These are phyloP conservation scores for Camponotus vicinus DNA, from an alignment of 1,140 invertebrate species.

Conservation along the genomic window DNA sequence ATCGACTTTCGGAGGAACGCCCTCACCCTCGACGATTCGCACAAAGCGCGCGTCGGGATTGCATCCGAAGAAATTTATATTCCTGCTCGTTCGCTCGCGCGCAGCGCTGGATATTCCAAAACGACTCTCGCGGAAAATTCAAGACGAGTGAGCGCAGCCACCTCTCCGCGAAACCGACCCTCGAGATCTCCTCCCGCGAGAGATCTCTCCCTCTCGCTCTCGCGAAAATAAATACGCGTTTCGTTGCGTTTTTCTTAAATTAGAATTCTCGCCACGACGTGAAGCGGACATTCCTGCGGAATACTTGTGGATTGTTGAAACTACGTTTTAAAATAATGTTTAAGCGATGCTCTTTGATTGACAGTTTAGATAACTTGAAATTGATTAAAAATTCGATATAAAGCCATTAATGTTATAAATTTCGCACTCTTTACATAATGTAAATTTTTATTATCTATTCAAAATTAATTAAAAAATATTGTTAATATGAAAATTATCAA, in stretches of 20 bases:
- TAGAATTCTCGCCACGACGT: conserved; percentile 26
- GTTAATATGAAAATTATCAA: not conserved
- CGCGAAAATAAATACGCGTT: conserved; percentile 26
- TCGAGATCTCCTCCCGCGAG: conserved; percentile 6
- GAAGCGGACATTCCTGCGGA: conserved; percentile 13
- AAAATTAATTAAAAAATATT: conserved; percentile 21
- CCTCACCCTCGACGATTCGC: conserved; percentile 3
- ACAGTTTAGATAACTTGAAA: not conserved
- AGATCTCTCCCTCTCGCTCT: not conserved
- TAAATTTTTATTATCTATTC: not conserved
- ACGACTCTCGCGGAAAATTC: conserved; percentile 55
- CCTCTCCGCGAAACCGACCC: not conserved
- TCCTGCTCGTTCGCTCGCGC: conserved; percentile 48
- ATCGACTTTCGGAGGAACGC: conserved; percentile 10
- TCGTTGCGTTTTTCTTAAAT: conserved; percentile 57
- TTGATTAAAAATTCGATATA: conserved; percentile 1
- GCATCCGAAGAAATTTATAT: conserved; percentile 50
- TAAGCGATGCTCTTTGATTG: not conserved
- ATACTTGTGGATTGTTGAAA: conserved; percentile 6
- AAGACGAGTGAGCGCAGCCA: not conserved
- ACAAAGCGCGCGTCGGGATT: conserved; percentile 14
- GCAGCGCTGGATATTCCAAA: conserved; percentile 52
- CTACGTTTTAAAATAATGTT: conserved; percentile 30
- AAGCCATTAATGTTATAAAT: not conserved
- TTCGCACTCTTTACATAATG: not conserved